phyloP scores from a whole-genome alignment of 1,140 invertebrate genomes.

The Amyelois transitella region DNA sequence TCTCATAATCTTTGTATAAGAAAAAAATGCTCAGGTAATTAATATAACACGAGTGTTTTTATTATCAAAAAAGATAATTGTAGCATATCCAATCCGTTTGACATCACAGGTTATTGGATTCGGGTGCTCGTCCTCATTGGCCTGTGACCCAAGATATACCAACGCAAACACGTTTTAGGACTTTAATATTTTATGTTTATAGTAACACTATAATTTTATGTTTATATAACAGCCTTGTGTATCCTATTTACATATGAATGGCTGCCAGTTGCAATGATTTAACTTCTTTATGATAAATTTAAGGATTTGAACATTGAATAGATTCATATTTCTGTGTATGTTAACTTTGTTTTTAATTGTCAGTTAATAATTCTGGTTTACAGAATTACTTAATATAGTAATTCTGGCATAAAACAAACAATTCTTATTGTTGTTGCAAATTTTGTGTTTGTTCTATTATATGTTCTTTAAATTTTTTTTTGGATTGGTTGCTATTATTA shows the following conservation, averaged over 20 bases:
- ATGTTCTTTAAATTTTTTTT: no score
- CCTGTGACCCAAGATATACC: conserved; percentile 7
- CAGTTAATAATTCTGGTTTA: neutral
- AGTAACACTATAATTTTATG: conserved; percentile 36
- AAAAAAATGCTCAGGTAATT: no score
- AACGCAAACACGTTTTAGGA: conserved; percentile 25
- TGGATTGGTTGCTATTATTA: no score
- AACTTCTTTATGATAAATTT: neutral
- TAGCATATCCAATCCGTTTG: neutral
- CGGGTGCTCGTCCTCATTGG: conserved; percentile 10
- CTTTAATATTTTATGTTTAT: conserved; percentile 40
- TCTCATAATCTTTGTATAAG: no score
- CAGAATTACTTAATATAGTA: no score
- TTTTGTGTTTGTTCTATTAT: no score
- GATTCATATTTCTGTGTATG: no score
- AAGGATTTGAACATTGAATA: no score
- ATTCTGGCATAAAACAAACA: no score
- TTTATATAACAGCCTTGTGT: conserved; percentile 19
- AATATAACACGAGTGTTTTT: no score
- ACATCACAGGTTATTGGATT: neutral
- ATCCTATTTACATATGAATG: conserved; percentile 11
- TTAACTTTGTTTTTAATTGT: neutral
- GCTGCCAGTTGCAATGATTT: conserved; percentile 18
- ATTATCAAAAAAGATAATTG: neutral
- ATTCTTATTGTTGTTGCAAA: no score